A percentile compares a stretch with the other conserved stretches of the same genome.
Conservation (phyloP, 2,113 vertebrate species). For the Heterocephalus glaber region DNA sequence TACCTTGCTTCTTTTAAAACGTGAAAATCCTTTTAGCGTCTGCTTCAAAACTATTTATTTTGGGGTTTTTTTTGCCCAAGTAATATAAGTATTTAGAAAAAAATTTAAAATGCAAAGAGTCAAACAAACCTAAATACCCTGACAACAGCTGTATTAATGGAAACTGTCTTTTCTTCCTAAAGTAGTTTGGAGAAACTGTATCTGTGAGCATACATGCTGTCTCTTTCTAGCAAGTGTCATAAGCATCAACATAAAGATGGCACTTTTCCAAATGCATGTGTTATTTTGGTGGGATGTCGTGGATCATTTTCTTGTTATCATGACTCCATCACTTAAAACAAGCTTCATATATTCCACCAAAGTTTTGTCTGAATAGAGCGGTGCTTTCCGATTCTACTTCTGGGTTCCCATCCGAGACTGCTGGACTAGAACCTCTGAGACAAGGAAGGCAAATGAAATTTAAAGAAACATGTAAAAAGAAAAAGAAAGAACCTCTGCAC, state of each 20-base stretch:
- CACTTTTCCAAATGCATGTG: not conserved
- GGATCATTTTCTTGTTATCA: not conserved
- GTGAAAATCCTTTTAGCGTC: not conserved
- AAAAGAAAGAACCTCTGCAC: no score
- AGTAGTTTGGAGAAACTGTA: not conserved
- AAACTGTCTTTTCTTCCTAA: not conserved
- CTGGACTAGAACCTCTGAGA: not conserved
- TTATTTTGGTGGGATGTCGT: not conserved
- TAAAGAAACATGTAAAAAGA: not conserved
- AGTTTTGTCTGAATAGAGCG: not conserved
- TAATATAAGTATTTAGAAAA: not conserved
- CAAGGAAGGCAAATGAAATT: not conserved
- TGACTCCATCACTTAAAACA: slow-evolving; percentile 8
- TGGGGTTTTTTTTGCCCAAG: not conserved
- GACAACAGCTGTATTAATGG: not conserved
- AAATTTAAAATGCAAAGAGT: not conserved
- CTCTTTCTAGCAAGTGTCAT: not conserved
- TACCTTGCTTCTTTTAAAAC: not conserved
- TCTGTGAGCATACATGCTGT: not conserved
- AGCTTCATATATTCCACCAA: not conserved
- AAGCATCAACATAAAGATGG: not conserved
- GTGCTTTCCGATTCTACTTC: not conserved
- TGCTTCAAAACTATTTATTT: slow-evolving; percentile 1
- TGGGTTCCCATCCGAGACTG: not conserved
- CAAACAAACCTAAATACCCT: not conserved